Evolutionary conservation across 2,113 vertebrate species (phyloP), one percentile per base, ranked within the genome.

Genomic region (Perca flavescens): DNA sequence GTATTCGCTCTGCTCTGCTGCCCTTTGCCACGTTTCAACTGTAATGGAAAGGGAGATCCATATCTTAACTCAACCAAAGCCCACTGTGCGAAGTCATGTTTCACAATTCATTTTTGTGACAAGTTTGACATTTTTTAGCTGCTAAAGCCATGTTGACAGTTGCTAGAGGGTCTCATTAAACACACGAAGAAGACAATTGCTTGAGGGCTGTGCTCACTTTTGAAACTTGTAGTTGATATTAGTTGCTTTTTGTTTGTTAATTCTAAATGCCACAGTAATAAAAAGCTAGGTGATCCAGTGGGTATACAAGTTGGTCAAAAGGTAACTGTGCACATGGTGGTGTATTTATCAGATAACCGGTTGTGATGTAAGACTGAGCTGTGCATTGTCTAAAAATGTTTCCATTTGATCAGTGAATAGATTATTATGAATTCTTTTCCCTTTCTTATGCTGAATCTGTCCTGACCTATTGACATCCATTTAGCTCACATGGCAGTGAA

Each of bases 391-490:
- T 46, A 5, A 28, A 50, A 64, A 25, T 16, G 6, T 54, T 17
- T 80, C 31, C 6, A 10, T 58, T 43, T 40, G 60, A 22, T 74
- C 31, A 25, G 46, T 15, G 63, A 71, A 40, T 36, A 46, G 54
- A 62, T 60, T 47, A 54, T 83, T 6, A 12, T 31, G 13, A n/a
- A 43, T 61, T 83, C 22, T 52, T 84, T 63, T 16, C 46, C 22
- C 6, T 36, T 50, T 53, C 54, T 78, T 62, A 28, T n/a, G 31
- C 50, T 70, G 69, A 82, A 66, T 77, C 57, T 31, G 12, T 67
- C 63, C 78, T 93, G 93, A 94, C 90, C 90, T 83, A 80, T 90
- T 93, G 92, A 91, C 90, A 89, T 74, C 86, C 68, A 79, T 83
- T 91, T 84, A 85, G 80, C 86, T 84, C 73, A 60, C 77, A 79